phyloP scores from a whole-genome alignment of 2,797 vertebrate genomes.

The Syncerus caffer region DNA sequence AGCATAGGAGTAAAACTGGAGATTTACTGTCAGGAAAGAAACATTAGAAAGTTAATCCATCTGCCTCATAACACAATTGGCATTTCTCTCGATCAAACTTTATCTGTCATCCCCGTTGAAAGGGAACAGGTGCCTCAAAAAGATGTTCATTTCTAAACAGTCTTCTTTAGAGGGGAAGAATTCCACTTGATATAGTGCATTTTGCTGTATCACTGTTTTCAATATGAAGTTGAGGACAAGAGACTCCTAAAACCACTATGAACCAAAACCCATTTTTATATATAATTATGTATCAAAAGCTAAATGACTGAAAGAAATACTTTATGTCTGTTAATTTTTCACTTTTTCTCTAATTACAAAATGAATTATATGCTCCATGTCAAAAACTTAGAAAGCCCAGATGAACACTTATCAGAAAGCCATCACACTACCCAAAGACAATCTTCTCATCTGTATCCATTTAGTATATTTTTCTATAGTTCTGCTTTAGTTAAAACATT shows the following conservation, averaged over 20 bases:
- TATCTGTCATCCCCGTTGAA: constrained; percentile 50
- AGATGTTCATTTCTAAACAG: constrained; percentile 42
- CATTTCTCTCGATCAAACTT: constrained; percentile 58
- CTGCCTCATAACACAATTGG: constrained; percentile 45
- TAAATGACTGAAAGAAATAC: neutral
- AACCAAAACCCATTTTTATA: neutral
- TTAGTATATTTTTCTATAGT: neutral
- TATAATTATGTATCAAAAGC: neutral
- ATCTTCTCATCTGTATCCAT: neutral
- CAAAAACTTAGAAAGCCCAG: constrained; percentile 16
- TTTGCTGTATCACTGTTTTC: constrained; percentile 24
- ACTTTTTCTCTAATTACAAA: neutral
- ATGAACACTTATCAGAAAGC: neutral
- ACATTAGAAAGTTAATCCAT: constrained; percentile 68
- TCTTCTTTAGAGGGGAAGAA: constrained; percentile 35
- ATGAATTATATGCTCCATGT: neutral
- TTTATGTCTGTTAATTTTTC: constrained; percentile 33
- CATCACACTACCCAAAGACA: neutral
- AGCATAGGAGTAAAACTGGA: constrained; percentile 62
- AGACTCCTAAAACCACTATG: neutral
- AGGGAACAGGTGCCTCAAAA: constrained; percentile 54
- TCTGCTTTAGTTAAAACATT: constrained; percentile 41
- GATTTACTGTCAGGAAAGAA: constrained; percentile 61
- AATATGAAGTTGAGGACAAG: constrained; percentile 7
- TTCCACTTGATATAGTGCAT: neutral